phyloP scores from a whole-genome alignment of 2,797 vertebrate genomes.

The Heteromormyrus szaboi region DNA sequence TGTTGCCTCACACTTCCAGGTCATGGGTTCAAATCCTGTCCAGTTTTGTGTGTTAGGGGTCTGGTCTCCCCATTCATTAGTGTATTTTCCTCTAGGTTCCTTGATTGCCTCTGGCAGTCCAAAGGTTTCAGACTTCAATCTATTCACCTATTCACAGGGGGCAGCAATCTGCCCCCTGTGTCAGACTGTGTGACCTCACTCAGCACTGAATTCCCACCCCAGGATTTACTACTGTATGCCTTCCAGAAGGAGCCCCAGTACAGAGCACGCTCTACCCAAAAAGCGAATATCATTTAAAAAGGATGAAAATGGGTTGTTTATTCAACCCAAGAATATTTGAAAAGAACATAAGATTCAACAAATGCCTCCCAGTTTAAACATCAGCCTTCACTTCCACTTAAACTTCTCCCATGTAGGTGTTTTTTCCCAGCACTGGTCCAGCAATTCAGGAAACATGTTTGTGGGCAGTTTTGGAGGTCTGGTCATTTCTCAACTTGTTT shows the following conservation, averaged over 20 bases:
- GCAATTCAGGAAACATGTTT: background rate
- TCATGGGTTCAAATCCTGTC: background rate
- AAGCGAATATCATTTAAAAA: background rate
- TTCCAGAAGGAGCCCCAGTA: background rate
- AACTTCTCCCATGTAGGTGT: background rate
- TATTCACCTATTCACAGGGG: no score
- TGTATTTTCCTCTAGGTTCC: background rate
- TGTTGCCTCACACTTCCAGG: background rate
- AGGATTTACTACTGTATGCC: background rate
- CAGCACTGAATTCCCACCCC: background rate
- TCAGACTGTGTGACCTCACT: background rate
- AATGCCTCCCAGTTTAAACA: conserved; percentile 1
- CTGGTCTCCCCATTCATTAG: background rate
- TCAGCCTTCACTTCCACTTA: background rate
- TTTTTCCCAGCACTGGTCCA: background rate
- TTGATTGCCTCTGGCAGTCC: background rate
- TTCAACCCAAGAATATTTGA: background rate
- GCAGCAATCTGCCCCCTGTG: background rate
- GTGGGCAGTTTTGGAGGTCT: background rate
- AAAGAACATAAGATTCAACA: background rate
- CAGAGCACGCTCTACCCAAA: background rate
- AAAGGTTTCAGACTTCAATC: background rate
- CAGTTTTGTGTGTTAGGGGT: background rate
- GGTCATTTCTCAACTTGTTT: background rate
- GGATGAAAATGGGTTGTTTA: background rate